These are phyloP conservation scores for Epizoanthus ramosus DNA, from an alignment of 92 coral and sea anemone species.

Conservation along the genomic window DNA sequence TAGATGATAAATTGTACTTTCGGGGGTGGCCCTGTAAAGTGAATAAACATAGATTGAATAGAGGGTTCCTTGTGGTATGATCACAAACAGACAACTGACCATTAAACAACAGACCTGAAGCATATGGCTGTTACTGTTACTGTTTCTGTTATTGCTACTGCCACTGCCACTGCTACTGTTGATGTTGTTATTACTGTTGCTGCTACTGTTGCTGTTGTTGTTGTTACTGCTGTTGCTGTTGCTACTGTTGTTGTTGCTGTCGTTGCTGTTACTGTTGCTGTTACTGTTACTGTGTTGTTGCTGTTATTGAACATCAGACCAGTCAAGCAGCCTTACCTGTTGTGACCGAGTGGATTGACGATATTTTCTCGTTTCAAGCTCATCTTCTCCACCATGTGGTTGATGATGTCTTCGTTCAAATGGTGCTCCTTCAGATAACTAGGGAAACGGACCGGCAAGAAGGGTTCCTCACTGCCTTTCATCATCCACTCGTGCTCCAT, in stretches of 20 bases:
- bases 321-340: constrained; percentile 63
- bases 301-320: no score
- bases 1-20: constrained; percentile 33
- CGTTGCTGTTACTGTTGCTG: no score
- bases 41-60: no score
- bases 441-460: constrained; percentile 74
- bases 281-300: no score
- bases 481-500: constrained; percentile 84
- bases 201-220: no score
- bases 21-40: constrained; percentile 27
- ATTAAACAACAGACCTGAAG: no score
- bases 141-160: no score
- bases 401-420: constrained; percentile 68
- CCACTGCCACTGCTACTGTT: no score
- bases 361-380: constrained; percentile 70
- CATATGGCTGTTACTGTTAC: no score
- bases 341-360: constrained; percentile 74
- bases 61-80: not conserved
- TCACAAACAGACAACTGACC: not conserved
- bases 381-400: constrained; percentile 80
- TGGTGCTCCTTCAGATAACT: constrained; percentile 73
- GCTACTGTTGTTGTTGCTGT: no score
- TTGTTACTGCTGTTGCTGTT: no score
- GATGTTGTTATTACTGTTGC: no score
- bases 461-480: constrained; percentile 73